Evolutionary conservation across 1,140 invertebrate species (phyloP).

Genomic region (Colletes gigas): DNA sequence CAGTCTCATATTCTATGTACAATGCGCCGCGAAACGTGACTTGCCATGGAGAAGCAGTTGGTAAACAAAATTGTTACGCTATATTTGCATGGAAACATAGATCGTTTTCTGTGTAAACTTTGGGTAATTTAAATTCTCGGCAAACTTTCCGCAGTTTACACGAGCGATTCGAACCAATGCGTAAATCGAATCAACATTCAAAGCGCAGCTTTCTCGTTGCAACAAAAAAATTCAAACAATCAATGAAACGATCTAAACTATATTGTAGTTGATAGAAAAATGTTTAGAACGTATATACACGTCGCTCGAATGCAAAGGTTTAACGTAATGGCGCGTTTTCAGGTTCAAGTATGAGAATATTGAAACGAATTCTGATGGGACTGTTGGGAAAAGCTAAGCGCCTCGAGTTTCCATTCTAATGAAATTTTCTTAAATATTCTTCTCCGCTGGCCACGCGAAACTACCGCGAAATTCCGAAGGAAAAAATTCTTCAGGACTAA

Average conservation of each 20-base stretch:
- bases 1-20: constrained; percentile 1
- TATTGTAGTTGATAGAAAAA: too few relatives aligned
- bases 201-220: too few relatives aligned
- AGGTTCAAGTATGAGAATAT: background rate
- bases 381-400: background rate
- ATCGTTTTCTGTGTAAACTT: constrained; percentile 11
- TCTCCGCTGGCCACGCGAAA: background rate
- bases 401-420: background rate
- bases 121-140: constrained; percentile 25
- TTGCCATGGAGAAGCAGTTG: constrained; percentile 3
- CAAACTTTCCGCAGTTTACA: constrained; percentile 21
- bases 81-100: constrained; percentile 25
- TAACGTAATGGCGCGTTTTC: background rate
- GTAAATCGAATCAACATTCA: too few relatives aligned
- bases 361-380: background rate
- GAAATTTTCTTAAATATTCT: constrained; percentile 15
- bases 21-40: background rate
- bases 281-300: too few relatives aligned
- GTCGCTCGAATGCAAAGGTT: too few relatives aligned
- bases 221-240: too few relatives aligned
- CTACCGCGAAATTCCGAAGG: background rate
- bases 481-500: constrained; percentile 9
- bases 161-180: background rate
- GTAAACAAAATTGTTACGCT: constrained; percentile 31
- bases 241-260: too few relatives aligned